A percentile compares a stretch with the other conserved stretches of the same genome.
phyloP scores from a whole-genome alignment of 2,888 invertebrate species.

The Sminthurides aquaticus region DNA sequence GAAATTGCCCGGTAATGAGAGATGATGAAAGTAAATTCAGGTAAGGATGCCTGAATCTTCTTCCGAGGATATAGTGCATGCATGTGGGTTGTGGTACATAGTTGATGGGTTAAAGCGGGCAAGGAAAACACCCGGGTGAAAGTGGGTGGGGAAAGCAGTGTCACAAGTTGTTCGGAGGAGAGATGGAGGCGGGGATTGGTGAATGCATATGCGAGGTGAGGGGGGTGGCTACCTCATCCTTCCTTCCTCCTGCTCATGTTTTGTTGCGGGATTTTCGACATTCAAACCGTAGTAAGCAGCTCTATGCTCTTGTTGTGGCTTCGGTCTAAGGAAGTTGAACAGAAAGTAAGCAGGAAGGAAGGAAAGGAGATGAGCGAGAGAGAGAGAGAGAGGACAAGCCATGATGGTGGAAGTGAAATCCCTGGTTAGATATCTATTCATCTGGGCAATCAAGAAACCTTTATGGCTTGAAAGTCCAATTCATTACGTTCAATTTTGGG shows the following conservation, averaged over 20 bases:
- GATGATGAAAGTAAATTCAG: not conserved
- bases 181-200: not conserved
- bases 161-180: not conserved
- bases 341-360: too few relatives aligned
- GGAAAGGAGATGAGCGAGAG: not conserved
- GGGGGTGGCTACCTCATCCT: not conserved
- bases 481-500: slow-evolving; percentile 44
- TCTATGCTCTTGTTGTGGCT: too few relatives aligned
- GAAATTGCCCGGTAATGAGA: not conserved
- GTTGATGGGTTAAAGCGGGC: not conserved
- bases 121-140: not conserved
- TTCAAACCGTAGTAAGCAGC: too few relatives aligned
- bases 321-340: too few relatives aligned
- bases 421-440: slow-evolving; percentile 43
- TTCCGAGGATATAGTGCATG: too few relatives aligned
- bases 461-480: slow-evolving; percentile 44
- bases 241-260: too few relatives aligned
- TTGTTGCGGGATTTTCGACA: too few relatives aligned
- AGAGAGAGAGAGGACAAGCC: slow-evolving; percentile 17
- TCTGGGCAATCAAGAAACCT: slow-evolving; percentile 44
- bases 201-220: not conserved
- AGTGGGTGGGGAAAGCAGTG: slow-evolving; percentile 3
- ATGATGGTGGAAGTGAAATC: slow-evolving; percentile 28
- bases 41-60: not conserved
- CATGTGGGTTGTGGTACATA: not conserved